Base-by-base conservation (phyloP, 2,888 invertebrate species). In the Caenorhabditis japonica region DNA sequence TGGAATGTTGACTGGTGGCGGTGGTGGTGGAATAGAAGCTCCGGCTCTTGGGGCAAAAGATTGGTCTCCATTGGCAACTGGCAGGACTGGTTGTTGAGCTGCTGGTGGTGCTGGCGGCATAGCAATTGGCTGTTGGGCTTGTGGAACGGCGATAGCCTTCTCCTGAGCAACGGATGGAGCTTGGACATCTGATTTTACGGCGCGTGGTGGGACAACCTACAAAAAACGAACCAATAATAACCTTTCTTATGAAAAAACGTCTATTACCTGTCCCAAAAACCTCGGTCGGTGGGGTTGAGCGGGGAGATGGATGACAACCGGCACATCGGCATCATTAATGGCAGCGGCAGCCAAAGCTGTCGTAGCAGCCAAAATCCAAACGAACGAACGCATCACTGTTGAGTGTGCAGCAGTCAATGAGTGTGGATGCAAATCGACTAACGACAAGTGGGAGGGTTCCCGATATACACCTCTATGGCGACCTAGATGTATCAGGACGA, bases 1-100 rank as follows among this genome's bases (percentile, higher is more conserved):
- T 49, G 86, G 86, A 17, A 86, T 85, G 64, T 84, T 87, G 62
- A 86, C 84, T 51, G 86, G 85, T 43, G 86, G 84, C 39, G 83
- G 84, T 33, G 85, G 51, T 68, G 69, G 75, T 43, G 75, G 69
- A 7, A 70, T 44, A 4, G 64, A 47, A 5, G 66, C 66, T 58
- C 60, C 71, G 23, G 43, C 39, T 53, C 80, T 71, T 53, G 83
- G 75, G 10, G 66, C 71, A 38, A 81, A 83, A 38, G 75, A 69
- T 44, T 80, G 77, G 12, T 69, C 71, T 38, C 80, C 81, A 21
- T 77, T 76, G 44, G 78, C 72, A 38, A 76, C 69, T 46, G 76
- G 69, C 21, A 68, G 51, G 46, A 83, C 75, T 49, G 78, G 81
- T 49, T 76, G 80, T 27, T 73, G 77, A 46, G 66, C 76, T 13